Conservation (phyloP, 2,797 vertebrate genomes). For the Bucorvus abyssinicus region DNA sequence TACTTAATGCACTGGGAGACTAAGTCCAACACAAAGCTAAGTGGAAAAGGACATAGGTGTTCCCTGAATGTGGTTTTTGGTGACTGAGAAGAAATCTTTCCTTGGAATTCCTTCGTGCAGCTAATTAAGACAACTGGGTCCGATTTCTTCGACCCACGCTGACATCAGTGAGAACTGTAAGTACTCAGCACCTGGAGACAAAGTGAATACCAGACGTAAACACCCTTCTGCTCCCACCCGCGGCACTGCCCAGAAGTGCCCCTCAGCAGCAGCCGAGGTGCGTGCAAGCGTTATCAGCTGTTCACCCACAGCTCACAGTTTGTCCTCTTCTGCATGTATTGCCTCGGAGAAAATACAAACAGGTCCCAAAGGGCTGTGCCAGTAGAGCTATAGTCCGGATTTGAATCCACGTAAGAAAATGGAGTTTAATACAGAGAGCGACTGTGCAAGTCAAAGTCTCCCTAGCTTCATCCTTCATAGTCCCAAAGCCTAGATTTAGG, state of each 20-base stretch:
- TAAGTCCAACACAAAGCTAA: conserved; percentile 35
- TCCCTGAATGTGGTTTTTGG: conserved; percentile 69
- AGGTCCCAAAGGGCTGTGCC: conserved; percentile 36
- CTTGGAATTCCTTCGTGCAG: conserved; percentile 61
- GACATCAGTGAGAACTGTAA: conserved; percentile 53
- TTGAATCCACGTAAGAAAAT: background rate
- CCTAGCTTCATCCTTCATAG: conserved; percentile 8
- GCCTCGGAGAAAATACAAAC: conserved; percentile 50
- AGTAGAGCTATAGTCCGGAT: background rate
- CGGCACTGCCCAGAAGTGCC: background rate
- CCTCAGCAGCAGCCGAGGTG: background rate
- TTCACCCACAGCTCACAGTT: conserved; percentile 1
- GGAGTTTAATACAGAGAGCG: conserved; percentile 28
- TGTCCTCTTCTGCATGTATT: conserved; percentile 34
- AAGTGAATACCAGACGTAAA: conserved; percentile 37
- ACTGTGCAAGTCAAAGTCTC: conserved; percentile 24
- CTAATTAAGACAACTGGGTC: conserved; percentile 64
- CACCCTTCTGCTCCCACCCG: background rate
- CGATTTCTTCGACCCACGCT: background rate
- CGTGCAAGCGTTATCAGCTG: background rate
- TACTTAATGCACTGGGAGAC: conserved; percentile 5
- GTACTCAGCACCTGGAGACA: conserved; percentile 61
- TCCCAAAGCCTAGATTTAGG: conserved; percentile 30
- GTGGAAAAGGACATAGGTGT: conserved; percentile 38
- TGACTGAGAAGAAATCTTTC: conserved; percentile 68